Evolutionary conservation across 1,140 invertebrate genomes (phyloP), one percentile per base, ranked within the genome.

Genomic region (Coptotermes formosanus): DNA sequence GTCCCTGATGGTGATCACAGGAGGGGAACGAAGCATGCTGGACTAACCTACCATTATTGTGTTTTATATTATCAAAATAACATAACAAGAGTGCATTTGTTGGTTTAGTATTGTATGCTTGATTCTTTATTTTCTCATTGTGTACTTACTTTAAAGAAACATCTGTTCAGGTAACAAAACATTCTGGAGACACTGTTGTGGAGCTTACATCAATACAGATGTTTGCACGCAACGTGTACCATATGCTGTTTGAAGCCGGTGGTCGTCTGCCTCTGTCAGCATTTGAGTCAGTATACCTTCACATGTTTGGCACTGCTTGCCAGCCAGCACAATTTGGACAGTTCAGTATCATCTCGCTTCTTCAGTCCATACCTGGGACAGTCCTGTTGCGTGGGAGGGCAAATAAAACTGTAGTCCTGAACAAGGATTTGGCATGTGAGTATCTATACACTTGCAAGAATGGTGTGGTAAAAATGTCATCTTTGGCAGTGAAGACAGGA

Each of bases 351-450:
- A 85, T 87, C 25, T 89, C 91, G 38, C 88, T 95, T 38, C 90
- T 95, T 9, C 92, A 93, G 88, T 91, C 92, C 19, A 90, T 95
- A 32, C 91, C 93, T 44, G 93, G 94, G 87, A 92, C 94, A 25
- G 92, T 94, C 23, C 69, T 81, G 30, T n/a, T 86, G 85, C 38
- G 85, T 3, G 85, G 85, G 16, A n/a, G 48, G 16, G 48, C 44
- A 52, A 48, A 45, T 14, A 45, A 52, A 9, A 52, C 45, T 43
- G 8, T 84, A n/a, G 48, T 84, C 16, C 25, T 84, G 48, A 84
- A 84, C n/a, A 48, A 9, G 83, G n/a, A 84, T 38, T 25, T 84
- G 14, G 83, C 83, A 38, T 59, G 83, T 84, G 25, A 21, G 83
- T 84, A 55, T 55, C 21, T 55, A 19, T 19, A 19, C 21, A 55